Base-by-base conservation (phyloP, 2,888 invertebrate genomes). In the Epiblema foenella region DNA sequence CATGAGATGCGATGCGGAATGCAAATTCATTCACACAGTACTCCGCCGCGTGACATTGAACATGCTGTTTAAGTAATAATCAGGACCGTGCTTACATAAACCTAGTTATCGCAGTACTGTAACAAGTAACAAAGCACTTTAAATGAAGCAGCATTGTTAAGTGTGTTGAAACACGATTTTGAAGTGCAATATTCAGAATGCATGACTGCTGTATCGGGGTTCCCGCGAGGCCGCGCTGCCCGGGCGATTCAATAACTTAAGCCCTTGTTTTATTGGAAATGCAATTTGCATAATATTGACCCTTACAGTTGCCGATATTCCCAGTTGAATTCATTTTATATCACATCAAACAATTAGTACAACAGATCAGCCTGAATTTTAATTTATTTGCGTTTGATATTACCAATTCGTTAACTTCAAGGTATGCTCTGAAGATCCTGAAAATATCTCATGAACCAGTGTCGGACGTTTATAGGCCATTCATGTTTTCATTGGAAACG, bases 211-310 rank as follows among this genome's bases (percentile, higher is more conserved):
- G 51, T 52, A n/a, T 20, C 59, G 15, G 17, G 54, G 33, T 63
- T 66, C 17, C 59, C 59, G 54, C n/a, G 39, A 18, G 51, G 33
- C 9, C 46, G 70, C 20, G 52, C 39, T 17, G 62, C 49, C 67
- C n/a, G 57, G 24, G 39, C 51, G 42, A 68, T 68, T 33, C 63
- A 72, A 72, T 72, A 68, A 58, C 68, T 12, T 10, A 66, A 33
- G 42, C 24, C 65, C 18, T 52, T 59, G 65, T 54, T 66, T 59
- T 49, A 54, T 37, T 70, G 65, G 65, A 46, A 59, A 39, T 70
- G 29, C 54, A 65, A 66, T 70, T 70, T 65, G 65, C 70, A 70
- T 70, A 65, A 65, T 70, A 70, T 70, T 60, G 37, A 70, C 60
- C 65, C 54, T 54, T 65, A 42, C 54, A 46, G 65, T 15, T 59